Base-by-base conservation (phyloP, 64 coral and sea anemone species). In the Dendronephthya gigantea region DNA sequence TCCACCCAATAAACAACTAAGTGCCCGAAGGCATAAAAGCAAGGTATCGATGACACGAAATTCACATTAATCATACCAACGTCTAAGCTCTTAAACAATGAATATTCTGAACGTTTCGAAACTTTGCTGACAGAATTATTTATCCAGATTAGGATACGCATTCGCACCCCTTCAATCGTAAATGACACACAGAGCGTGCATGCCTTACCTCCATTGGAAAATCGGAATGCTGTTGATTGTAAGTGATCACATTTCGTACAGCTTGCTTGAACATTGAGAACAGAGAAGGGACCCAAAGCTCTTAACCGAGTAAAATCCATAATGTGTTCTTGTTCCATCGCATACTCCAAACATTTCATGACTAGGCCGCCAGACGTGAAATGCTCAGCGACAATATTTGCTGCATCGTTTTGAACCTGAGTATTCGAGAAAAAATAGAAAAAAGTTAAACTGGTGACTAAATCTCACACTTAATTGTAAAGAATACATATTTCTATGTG, bases 251-350 rank as follows among this genome's bases (percentile, higher is more conserved):
- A 36, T 79, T 79, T 6, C 28, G 72, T 35, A 79, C 72, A 79
- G 72, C 72, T 79, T 79, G 72, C 30, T 79, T 79, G 30, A 79
- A 39, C 72, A 79, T 79, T 15, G 72, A 79, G 72, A 79, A 79
- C 7, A 79, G 36, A 33, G n/a, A n/a, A n/a, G n/a, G 72, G 36
- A 37, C 72, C 29, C 9, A 79, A 39, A 37, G 72, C 72, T 79
- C 72, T 34, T 10, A 79, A 33, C 36, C 72, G 72, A 37, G 72
- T 79, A 33, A 79, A 79, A 39, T 79, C 72, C 72, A 79, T 79
- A 33, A 79, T 79, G 72, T 79, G 72, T 35, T 79, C 72, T 79
- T 79, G 72, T 79, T 33, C 30, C 32, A 79, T 79, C 7, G 72
- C 25, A 79, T 35, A 79, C 72, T 79, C 72, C 37, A 79, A 79